phyloP scores from a whole-genome alignment of 1,140 invertebrate species.

The Grapholita molesta region DNA sequence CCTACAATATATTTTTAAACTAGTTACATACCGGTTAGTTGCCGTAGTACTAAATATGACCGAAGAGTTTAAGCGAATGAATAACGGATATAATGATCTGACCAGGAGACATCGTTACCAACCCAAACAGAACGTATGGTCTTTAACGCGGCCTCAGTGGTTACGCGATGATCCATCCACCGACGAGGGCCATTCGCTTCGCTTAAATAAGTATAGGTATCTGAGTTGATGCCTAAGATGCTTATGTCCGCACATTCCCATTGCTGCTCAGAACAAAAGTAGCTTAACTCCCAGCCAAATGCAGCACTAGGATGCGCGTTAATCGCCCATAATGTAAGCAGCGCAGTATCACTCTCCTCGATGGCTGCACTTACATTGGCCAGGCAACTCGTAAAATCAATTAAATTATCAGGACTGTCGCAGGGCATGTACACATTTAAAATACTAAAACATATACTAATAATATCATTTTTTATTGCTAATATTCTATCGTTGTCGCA shows the following conservation, averaged over 20 bases:
- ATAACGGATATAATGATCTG: neutral
- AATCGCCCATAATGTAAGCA: neutral
- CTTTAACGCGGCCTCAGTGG: neutral
- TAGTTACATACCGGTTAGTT: neutral
- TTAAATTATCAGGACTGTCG: neutral
- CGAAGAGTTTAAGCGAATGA: neutral
- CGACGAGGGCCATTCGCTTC: neutral
- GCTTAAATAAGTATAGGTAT: neutral
- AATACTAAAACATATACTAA: neutral
- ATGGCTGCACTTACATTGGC: neutral
- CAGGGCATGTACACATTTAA: neutral
- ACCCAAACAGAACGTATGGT: neutral
- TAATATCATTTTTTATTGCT: too few relatives aligned
- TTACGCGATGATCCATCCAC: neutral
- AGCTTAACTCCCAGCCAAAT: neutral
- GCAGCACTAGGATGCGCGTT: neutral
- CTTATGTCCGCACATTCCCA: neutral
- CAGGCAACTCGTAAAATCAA: neutral
- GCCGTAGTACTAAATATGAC: neutral
- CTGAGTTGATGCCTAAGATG: neutral
- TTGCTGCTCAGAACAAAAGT: neutral
- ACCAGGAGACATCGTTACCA: neutral
- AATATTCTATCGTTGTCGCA: too few relatives aligned
- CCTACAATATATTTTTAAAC: neutral
- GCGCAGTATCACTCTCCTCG: neutral